These are phyloP conservation scores for Amaurobius ferox DNA, from an alignment of 2,888 invertebrate species.

Conservation along the genomic window DNA sequence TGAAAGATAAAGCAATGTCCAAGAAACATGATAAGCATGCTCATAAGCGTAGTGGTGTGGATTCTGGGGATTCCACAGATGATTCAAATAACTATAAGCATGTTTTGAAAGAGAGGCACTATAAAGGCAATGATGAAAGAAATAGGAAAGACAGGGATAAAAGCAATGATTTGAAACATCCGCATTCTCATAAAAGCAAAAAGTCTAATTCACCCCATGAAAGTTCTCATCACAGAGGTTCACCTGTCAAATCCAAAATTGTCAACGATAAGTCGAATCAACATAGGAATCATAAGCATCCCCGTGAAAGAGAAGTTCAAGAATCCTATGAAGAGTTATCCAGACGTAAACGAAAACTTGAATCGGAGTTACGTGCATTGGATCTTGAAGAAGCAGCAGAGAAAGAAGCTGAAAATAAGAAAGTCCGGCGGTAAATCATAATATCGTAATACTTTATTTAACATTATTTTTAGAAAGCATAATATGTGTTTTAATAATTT, in stretches of 20 bases:
- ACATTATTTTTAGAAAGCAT: too few relatives aligned
- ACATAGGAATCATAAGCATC: neutral
- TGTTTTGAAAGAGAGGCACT: slow-evolving; percentile 33
- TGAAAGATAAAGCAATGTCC: neutral
- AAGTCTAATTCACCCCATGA: neutral
- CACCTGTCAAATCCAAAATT: neutral
- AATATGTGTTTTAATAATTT: too few relatives aligned
- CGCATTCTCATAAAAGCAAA: slow-evolving; percentile 4
- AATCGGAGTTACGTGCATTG: slow-evolving; percentile 44
- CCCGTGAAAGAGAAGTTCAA: neutral
- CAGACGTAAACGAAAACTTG: slow-evolving; percentile 43
- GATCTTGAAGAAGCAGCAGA: slow-evolving; percentile 54
- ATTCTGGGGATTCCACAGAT: too few relatives aligned
- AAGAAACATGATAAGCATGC: too few relatives aligned
- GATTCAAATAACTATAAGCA: slow-evolving; percentile 14
- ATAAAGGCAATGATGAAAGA: slow-evolving; percentile 3
- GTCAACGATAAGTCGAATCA: neutral
- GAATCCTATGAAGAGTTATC: slow-evolving; percentile 62
- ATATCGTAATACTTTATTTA: too few relatives aligned
- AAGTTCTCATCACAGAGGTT: neutral
- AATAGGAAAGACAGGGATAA: neutral
- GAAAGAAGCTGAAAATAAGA: slow-evolving; percentile 20
- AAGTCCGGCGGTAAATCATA: slow-evolving; percentile 24
- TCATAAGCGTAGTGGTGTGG: too few relatives aligned
- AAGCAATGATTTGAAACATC: neutral